Base-by-base conservation (phyloP, 2,888 invertebrate species). In the Idaea aversata region DNA sequence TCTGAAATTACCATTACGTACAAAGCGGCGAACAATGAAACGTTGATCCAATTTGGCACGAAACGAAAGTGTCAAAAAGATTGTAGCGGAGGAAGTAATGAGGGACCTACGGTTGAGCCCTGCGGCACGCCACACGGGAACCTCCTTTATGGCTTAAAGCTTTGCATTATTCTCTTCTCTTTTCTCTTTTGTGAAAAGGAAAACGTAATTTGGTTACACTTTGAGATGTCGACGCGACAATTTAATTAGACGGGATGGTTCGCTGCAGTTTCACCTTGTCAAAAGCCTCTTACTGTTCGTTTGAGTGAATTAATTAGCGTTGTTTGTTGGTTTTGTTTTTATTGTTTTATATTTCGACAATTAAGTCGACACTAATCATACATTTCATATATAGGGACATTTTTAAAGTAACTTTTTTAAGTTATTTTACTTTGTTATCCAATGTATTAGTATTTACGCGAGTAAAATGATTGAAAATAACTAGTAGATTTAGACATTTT, bases 131-230 rank as follows among this genome's bases (percentile, higher is more conserved):
- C 88, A 81, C 81, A 73, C 84, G 79, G 80, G 80, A 79, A 78
- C 70, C 85, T 85, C 87, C 87, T 88, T 88, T 89, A 88, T 88
- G 85, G 85, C 88, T 88, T 86, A 86, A 89, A 89, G 90, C 90
- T 89, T 90, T 87, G 88, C 88, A 91, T 91, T 91, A 90, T 90
- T 90, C 90, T 87, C 88, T 87, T 86, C 85, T 85, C 83, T 82
- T 80, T 83, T 83, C 84, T 81, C 81, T 80, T 78, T 76, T 80
- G 88, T 88, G 88, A 88, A 90, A 88, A 90, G 91, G 89, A 90
- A 88, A 87, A 87, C 87, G 89, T 92, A 92, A 92, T 92, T 92
- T 84, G 80, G 90, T 92, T 93, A 91, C 88, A 88, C 91, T 92
- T 92, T 89, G 92, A 93, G 92, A 93, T 88, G 90, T 88, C 91